Base-by-base conservation (phyloP, 1,140 invertebrate genomes). In the Megalopta genalis region DNA sequence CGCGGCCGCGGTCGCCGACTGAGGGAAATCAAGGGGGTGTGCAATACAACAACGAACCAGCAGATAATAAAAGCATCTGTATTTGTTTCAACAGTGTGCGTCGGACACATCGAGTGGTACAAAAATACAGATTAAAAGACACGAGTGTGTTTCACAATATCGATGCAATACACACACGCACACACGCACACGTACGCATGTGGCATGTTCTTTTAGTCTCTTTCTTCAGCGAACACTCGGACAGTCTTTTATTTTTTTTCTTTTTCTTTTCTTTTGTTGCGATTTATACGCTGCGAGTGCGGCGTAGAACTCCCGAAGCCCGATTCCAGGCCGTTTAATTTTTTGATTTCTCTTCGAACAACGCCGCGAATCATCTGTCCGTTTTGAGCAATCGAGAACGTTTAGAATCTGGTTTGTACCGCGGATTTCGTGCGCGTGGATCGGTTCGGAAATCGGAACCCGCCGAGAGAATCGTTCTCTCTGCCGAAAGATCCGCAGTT, bases 1-100 rank as follows among this genome's bases (percentile, higher is more conserved):
- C 39, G 49, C 37, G 70, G 18, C 32, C 32, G 32, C 32, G 49
- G 12, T 16, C 23, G 66, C 59, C 59, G 57, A 52, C 39, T 5
- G 66, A 54, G 70, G 23, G 16, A 71, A 42, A 62, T 54, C 46
- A 59, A 60, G 63, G 83, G 84, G 79, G 32, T 32, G 32, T 80
- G 70, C 82, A 84, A 81, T 77, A 77, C 65, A 84, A 86, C 70
- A 86, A 80, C 83, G 67, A 83, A 79, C 54, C 37, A 81, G 62
- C 81, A 74, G 67, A 81, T 86, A 70, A 76, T 84, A 63, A 71
- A 87, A 86, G 84, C 84, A 63, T 78, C 74, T 86, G 69, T 87
- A 86, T 87, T 85, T 76, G 32, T 32, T 77, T 46, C 67, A 70
- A 87, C 71, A 86, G 77, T 32, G 71, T 76, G 76, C 69, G 62